phyloP scores from a whole-genome alignment of 1,140 invertebrate genomes.

The Psix sp. region DNA sequence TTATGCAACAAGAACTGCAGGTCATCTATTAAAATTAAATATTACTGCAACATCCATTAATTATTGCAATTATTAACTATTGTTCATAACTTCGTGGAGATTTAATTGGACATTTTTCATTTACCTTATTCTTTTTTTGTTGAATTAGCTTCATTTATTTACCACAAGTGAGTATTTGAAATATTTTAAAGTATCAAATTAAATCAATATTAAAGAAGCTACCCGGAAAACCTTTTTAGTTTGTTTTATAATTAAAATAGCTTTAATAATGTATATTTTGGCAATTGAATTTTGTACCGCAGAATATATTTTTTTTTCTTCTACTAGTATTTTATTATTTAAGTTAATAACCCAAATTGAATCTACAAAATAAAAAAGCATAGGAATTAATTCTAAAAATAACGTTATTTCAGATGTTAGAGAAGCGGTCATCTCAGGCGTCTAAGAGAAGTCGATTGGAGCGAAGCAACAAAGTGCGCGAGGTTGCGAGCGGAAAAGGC shows the following conservation, averaged over 20 bases:
- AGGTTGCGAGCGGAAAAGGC: slow-evolving; percentile 77
- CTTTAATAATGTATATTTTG: too few relatives aligned
- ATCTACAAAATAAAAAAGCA: background rate
- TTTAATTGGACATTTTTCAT: too few relatives aligned
- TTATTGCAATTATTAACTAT: too few relatives aligned
- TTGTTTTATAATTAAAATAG: background rate
- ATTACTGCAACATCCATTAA: too few relatives aligned
- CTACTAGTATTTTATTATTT: too few relatives aligned
- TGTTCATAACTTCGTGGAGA: background rate
- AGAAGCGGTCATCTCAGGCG: slow-evolving; percentile 77
- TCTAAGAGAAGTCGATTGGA: slow-evolving; percentile 80
- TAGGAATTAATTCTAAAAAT: background rate
- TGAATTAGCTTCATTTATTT: background rate
- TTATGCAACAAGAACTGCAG: too few relatives aligned
- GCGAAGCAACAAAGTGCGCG: slow-evolving; percentile 82
- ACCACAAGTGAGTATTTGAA: background rate
- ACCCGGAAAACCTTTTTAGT: background rate
- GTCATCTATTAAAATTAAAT: too few relatives aligned
- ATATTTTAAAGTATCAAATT: background rate
- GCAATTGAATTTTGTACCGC: too few relatives aligned
- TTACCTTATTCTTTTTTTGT: background rate
- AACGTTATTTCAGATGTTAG: slow-evolving; percentile 70
- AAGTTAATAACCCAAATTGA: too few relatives aligned
- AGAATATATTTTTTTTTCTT: too few relatives aligned
- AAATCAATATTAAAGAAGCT: background rate